These are phyloP conservation scores for Sebastiscus tertius DNA, from an alignment of 2,797 vertebrate species.

Conservation along the genomic window DNA sequence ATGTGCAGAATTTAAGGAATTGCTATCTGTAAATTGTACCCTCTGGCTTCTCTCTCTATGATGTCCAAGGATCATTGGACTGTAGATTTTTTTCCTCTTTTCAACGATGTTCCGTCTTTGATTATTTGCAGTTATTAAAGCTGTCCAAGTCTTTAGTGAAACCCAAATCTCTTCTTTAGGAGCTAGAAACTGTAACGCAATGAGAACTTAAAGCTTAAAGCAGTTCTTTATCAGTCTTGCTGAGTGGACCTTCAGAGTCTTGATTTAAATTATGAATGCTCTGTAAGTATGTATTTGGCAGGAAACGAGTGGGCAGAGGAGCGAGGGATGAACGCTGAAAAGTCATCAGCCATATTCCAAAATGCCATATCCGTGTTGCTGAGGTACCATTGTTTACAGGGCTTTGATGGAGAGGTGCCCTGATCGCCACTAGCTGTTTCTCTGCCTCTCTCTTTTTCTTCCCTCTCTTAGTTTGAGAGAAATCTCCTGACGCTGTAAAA, in stretches of 20 bases:
- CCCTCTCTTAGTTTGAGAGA: constrained; percentile 84
- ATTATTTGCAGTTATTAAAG: constrained; percentile 20
- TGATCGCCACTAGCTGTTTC: constrained; percentile 84
- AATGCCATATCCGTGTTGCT: constrained; percentile 79
- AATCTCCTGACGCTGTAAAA: constrained; percentile 99
- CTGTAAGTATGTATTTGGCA: constrained; percentile 82
- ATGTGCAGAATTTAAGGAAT: not conserved
- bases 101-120: not conserved
- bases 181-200: constrained; percentile 40
- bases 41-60: not conserved
- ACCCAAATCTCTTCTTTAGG: constrained; percentile 37
- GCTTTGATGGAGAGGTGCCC: constrained; percentile 86
- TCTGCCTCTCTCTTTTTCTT: constrained; percentile 64
- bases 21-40: not conserved
- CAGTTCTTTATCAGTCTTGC: constrained; percentile 62
- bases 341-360: constrained; percentile 79
- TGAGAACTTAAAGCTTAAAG: constrained; percentile 61
- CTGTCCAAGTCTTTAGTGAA: constrained; percentile 1
- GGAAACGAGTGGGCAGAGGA: constrained; percentile 52
- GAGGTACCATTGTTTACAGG: constrained; percentile 84
- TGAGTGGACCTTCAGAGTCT: constrained; percentile 69
- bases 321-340: constrained; percentile 63
- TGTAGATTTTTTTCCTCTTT: not conserved
- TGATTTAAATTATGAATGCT: constrained; percentile 79
- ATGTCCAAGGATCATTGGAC: not conserved